These are phyloP conservation scores for Rafetus swinhoei DNA, from an alignment of 2,113 vertebrate genomes.

Conservation along the genomic window DNA sequence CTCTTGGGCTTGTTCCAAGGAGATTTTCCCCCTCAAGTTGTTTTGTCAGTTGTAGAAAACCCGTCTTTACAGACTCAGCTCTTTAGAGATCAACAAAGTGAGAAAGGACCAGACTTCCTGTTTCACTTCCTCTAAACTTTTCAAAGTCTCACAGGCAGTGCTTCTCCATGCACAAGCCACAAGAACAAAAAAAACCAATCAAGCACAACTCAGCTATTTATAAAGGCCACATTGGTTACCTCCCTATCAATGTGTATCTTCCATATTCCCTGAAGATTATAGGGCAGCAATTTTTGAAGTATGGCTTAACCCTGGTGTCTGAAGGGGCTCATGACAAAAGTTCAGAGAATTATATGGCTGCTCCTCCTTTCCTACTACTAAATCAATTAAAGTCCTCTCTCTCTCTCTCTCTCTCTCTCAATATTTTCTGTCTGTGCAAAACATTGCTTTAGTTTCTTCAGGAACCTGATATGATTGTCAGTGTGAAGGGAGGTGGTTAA, in stretches of 20 bases:
- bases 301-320: not conserved
- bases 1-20: not conserved
- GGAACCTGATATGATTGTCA: rapidly evolving
- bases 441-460: not conserved
- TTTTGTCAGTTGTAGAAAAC: not conserved
- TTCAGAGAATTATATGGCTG: not conserved
- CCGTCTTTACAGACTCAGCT: constrained; percentile 1
- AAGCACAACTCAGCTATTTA: constrained; percentile 37
- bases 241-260: not conserved
- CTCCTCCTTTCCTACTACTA: not conserved
- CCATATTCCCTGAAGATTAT: not conserved
- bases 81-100: constrained; percentile 36
- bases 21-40: not conserved
- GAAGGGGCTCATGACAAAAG: rapidly evolving
- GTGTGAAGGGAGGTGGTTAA: not conserved
- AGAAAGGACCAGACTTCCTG: constrained; percentile 63
- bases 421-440: not conserved
- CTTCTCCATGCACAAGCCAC: constrained; percentile 49
- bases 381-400: not conserved
- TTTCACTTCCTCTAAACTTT: constrained; percentile 56
- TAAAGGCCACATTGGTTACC: constrained; percentile 5
- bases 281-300: not conserved
- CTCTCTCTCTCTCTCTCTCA: not conserved
- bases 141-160: constrained; percentile 15
- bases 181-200: not conserved